A percentile compares a stretch with the other conserved stretches of the same genome.
Conservation (phyloP, 1,140 invertebrate genomes). For the Aphaenogaster floridana region DNA sequence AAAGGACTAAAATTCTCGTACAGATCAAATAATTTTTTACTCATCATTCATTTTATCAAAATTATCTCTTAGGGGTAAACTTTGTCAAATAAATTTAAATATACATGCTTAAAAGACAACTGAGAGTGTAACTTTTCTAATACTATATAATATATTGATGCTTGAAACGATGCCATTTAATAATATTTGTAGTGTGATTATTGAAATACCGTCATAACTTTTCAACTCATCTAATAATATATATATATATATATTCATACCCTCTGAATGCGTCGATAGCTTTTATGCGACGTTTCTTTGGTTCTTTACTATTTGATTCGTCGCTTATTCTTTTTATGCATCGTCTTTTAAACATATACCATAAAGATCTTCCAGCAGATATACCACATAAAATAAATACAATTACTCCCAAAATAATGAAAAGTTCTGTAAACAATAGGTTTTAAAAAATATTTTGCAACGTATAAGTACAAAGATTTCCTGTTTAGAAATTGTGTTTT, state of each 20-base stretch:
- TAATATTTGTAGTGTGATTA: background rate
- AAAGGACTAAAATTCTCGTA: background rate
- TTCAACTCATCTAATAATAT: constrained; percentile 34
- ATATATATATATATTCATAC: no score
- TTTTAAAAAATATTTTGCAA: background rate
- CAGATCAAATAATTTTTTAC: background rate
- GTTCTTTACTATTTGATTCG: constrained; percentile 75
- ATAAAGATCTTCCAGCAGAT: constrained; percentile 71
- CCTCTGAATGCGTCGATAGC: constrained; percentile 94
- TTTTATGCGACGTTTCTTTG: constrained; percentile 88
- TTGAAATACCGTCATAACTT: background rate
- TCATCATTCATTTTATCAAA: background rate
- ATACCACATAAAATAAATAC: constrained; percentile 70
- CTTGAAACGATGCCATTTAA: background rate
- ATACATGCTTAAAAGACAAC: no score
- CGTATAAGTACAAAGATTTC: background rate
- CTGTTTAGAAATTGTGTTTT: background rate
- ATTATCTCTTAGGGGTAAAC: background rate
- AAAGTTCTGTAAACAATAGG: constrained; percentile 77
- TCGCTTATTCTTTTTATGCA: constrained; percentile 56
- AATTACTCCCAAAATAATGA: constrained; percentile 75
- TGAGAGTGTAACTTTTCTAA: background rate
- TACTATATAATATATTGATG: background rate
- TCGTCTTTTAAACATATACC: constrained; percentile 62
- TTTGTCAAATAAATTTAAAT: no score